Conservation (phyloP, 2,888 invertebrate species). For the Agrochola circellaris region DNA sequence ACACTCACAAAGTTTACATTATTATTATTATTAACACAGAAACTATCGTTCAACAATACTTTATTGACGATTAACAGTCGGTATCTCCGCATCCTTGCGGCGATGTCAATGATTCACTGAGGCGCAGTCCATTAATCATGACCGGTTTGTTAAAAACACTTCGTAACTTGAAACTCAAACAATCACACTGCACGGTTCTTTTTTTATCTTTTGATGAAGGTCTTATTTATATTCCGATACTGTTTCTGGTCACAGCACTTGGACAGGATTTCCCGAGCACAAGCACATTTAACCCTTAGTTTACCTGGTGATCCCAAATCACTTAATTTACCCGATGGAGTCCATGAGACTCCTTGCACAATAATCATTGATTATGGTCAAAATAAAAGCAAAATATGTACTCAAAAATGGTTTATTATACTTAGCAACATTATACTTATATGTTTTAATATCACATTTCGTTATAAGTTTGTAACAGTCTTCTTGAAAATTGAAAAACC, state of each 20-base stretch:
- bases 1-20: constrained; percentile 46
- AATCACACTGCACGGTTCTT: constrained; percentile 60
- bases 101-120: constrained; percentile 80
- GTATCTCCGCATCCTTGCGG: constrained; percentile 78
- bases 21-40: constrained; percentile 52
- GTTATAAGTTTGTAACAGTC: too few species aligned
- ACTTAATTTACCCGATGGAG: too few species aligned
- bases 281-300: too few species aligned
- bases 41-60: constrained; percentile 55
- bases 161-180: constrained; percentile 69
- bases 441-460: too few species aligned
- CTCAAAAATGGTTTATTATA: too few species aligned
- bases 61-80: constrained; percentile 70
- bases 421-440: too few species aligned
- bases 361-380: too few species aligned
- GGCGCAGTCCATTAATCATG: constrained; percentile 74
- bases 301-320: too few species aligned
- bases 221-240: constrained; percentile 43
- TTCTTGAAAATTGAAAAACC: too few species aligned
- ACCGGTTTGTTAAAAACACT: constrained; percentile 74
- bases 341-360: too few species aligned
- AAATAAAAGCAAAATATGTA: too few species aligned
- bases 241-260: constrained; percentile 31
- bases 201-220: constrained; percentile 42
- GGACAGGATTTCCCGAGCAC: constrained; percentile 39